These are phyloP conservation scores for Epistrophe eligans DNA, from an alignment of 2,888 invertebrate genomes.

Conservation along the genomic window DNA sequence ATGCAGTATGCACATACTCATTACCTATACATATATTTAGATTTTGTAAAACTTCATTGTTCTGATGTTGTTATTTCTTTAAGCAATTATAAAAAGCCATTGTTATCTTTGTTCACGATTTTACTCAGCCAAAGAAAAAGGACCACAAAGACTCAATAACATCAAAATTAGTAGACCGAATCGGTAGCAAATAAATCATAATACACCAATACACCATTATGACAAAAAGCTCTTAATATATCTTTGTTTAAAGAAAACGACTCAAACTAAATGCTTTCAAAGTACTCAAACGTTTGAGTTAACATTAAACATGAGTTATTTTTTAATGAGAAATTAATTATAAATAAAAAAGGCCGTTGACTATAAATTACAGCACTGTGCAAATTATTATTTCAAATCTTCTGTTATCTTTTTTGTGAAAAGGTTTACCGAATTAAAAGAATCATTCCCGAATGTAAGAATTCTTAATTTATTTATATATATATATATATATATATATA, in stretches of 20 bases:
- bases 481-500: no score
- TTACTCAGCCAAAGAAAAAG: neutral
- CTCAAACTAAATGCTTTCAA: neutral
- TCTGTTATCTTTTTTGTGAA: no score
- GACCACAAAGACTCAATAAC: neutral
- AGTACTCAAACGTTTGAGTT: neutral
- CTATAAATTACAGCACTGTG: neutral
- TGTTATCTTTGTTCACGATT: neutral
- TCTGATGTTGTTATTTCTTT: no score
- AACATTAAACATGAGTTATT: neutral
- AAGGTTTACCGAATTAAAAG: no score
- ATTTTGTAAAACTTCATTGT: no score
- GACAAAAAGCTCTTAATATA: neutral
- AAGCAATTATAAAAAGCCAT: neutral
- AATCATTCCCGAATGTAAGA: no score
- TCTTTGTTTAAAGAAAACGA: neutral
- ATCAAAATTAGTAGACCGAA: slow-evolving; percentile 11
- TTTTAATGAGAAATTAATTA: neutral
- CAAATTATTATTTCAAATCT: neutral
- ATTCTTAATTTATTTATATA: no score
- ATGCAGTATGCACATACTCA: no score
- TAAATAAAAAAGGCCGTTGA: neutral
- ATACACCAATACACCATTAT: slow-evolving; percentile 5
- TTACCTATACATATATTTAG: no score
- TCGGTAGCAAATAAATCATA: slow-evolving; percentile 7